Evolutionary conservation across 2,797 vertebrate genomes (phyloP).

Genomic region (Menidia menidia): DNA sequence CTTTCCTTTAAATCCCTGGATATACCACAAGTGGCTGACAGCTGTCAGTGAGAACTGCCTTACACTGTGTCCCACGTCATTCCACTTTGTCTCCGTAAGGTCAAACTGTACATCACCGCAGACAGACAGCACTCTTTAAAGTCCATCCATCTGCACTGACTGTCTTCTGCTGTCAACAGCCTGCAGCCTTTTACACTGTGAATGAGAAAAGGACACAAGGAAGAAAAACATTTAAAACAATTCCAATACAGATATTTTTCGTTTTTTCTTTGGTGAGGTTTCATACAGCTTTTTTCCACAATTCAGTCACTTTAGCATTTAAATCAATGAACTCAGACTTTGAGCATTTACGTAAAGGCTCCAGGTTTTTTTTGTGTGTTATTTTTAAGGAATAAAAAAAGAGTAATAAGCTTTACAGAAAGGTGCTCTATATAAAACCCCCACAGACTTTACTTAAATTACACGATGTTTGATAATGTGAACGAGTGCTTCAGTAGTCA

Average conservation of each 20-base stretch:
- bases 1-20: slow-evolving; percentile 10
- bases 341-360: no score
- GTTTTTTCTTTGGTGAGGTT: background rate
- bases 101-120: slow-evolving; percentile 61
- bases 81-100: slow-evolving; percentile 51
- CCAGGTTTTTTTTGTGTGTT: no score
- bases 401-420: no score
- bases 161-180: slow-evolving; percentile 49
- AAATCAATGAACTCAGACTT: no score
- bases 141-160: slow-evolving; percentile 70
- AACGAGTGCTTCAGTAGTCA: no score
- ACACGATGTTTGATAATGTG: no score
- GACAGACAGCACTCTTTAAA: slow-evolving; percentile 77
- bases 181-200: slow-evolving; percentile 55
- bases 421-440: no score
- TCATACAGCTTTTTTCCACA: background rate
- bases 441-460: no score
- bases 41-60: slow-evolving; percentile 27
- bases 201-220: slow-evolving; percentile 12
- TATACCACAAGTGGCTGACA: slow-evolving; percentile 9
- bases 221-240: background rate
- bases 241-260: no score
- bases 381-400: no score
- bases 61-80: slow-evolving; percentile 19
- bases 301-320: no score